Base-by-base conservation (phyloP, 2,113 vertebrate genomes). In the Xyliphius kryptos region DNA sequence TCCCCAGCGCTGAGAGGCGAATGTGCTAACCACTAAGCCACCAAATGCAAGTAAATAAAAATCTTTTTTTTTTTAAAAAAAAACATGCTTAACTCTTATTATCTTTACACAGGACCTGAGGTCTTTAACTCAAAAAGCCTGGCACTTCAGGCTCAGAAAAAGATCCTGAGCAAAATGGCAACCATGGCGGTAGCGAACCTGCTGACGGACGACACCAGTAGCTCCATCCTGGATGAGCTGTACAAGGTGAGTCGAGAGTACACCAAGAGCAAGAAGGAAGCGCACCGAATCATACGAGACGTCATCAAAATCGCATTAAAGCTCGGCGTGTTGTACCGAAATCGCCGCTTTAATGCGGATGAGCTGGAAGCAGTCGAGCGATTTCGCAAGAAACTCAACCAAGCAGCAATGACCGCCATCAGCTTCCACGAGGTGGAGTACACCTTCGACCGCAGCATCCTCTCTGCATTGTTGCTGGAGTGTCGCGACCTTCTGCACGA, bases 311-410 rank as follows among this genome's bases (percentile, higher is more conserved):
- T 98, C 19, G 94, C 96, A 0, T 84, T 98, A 81, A 98, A 98
- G 83, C 93, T 98, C 0, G 96, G 93, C 40, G 93, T 98, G 76
- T 85, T 98, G 69, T 96, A 98, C 72, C 88, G 95, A 47, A 95
- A 98, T 49, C 92, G 93, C 65, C 95, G 96, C 84, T 98, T 98
- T 85, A 95, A 82, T 81, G 78, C 87, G 0, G 95, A 95, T 3
- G 94, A 97, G 83, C 76, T 92, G 63, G 88, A 91, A 70, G 91
- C 90, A 0, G 92, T 97, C 22, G 96, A 97, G 75, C 93, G 93
- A 61, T 93, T 98, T 85, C 88, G 94, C 79, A 98, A 96, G 86
- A 98, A 96, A 86, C 89, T 97, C 82, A 98, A 98, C 81, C 96
- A 97, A 84, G 92, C 93, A 0, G 92, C 95, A 77, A 98, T 98